A percentile compares a stretch with the other conserved stretches of the same genome.
Evolutionary conservation across 2,797 vertebrate genomes (phyloP).

Genomic region (Esox lucius): DNA sequence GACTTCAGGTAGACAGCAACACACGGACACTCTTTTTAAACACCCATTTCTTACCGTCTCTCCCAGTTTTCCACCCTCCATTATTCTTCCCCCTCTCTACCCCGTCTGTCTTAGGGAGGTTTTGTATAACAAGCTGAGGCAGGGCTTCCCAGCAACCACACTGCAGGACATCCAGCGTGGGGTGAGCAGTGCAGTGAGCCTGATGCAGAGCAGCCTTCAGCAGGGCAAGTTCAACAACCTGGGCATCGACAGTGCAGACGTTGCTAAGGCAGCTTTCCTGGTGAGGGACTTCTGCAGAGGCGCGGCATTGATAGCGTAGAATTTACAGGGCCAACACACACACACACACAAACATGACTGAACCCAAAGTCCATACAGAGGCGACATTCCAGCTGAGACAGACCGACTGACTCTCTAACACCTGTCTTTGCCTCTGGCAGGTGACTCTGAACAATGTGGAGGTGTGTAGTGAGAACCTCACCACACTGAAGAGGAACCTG

Average conservation of each 20-base stretch:
- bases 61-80: too few species aligned
- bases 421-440: constrained; percentile 62
- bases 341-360: neutral
- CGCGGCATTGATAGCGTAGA: too few species aligned
- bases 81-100: neutral
- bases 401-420: neutral
- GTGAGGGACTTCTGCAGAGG: constrained; percentile 65
- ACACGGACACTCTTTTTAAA: neutral
- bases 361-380: neutral
- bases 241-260: constrained; percentile 92
- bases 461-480: constrained; percentile 95
- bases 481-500: constrained; percentile 93
- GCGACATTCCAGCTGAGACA: neutral
- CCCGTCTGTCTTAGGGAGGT: constrained; percentile 79
- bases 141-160: constrained; percentile 94
- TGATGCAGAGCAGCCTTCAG: constrained; percentile 98
- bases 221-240: constrained; percentile 97
- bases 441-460: constrained; percentile 96
- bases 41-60: neutral
- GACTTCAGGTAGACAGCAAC: constrained; percentile 85
- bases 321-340: neutral
- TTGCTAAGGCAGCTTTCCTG: constrained; percentile 95
- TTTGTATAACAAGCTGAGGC: constrained; percentile 87
- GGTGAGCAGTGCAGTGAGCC: constrained; percentile 93
- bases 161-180: constrained; percentile 97